Conservation (phyloP, 2,888 invertebrate species). For the Andrena bicolor region DNA sequence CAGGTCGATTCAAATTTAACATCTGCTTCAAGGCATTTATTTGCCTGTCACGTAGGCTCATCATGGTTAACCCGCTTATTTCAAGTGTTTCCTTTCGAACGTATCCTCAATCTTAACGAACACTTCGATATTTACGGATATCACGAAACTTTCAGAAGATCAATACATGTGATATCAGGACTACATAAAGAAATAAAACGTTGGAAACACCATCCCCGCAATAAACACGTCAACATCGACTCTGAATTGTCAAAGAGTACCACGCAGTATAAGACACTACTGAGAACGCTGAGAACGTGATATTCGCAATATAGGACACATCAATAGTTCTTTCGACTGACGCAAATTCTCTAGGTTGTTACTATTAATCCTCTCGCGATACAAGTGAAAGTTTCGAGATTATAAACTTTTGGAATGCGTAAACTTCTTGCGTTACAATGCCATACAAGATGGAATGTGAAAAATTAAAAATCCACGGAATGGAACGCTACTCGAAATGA, state of each 20-base stretch:
- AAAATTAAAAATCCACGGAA: not conserved
- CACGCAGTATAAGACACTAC: slow-evolving; percentile 14
- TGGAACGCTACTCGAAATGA: not conserved
- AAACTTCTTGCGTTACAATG: not conserved
- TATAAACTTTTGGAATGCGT: not conserved
- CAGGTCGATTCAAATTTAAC: slow-evolving; percentile 95
- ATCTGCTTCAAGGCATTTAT: slow-evolving; percentile 96
- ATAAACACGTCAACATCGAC: slow-evolving; percentile 58
- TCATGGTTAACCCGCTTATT: slow-evolving; percentile 85
- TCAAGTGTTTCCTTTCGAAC: slow-evolving; percentile 3
- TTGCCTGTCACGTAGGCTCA: slow-evolving; percentile 90
- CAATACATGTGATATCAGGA: not conserved
- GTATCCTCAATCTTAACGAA: not conserved
- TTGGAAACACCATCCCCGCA: slow-evolving; percentile 26
- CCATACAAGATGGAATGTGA: not conserved
- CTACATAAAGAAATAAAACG: slow-evolving; percentile 23
- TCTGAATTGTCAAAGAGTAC: slow-evolving; percentile 58
- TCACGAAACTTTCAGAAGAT: not conserved
- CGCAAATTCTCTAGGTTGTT: slow-evolving; percentile 46
- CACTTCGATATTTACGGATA: not conserved
- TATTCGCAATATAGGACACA: slow-evolving; percentile 25
- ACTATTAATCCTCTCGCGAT: not conserved
- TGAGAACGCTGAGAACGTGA: slow-evolving; percentile 6
- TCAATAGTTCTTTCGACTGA: slow-evolving; percentile 31
- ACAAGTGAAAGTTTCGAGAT: not conserved